A percentile compares a stretch with the other conserved stretches of the same genome.
phyloP scores from a whole-genome alignment of 2,113 vertebrate genomes.

The Dolichotis patagonum region DNA sequence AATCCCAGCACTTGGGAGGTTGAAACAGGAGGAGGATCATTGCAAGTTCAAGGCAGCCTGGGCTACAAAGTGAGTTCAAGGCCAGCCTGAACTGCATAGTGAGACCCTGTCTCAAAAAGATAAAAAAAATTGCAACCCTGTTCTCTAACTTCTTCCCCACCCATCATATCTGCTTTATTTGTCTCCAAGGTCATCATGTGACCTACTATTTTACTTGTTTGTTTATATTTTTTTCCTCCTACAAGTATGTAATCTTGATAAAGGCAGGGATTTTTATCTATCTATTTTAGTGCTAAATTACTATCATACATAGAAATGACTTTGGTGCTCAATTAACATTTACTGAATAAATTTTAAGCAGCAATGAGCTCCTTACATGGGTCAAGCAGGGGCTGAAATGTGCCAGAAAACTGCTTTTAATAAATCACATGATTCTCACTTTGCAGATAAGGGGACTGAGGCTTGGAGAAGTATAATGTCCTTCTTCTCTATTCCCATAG shows the following conservation, averaged over 20 bases:
- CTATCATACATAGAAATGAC: neutral
- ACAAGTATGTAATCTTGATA: neutral
- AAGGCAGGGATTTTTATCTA: neutral
- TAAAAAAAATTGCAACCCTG: neutral
- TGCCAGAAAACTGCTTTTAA: neutral
- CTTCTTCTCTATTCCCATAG: slow-evolving; percentile 26
- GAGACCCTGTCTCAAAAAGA: neutral
- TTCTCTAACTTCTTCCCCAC: neutral
- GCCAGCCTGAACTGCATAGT: neutral
- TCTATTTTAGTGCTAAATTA: neutral
- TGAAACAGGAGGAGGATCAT: neutral
- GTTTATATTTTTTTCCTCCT: neutral
- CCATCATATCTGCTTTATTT: neutral
- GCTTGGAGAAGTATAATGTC: neutral
- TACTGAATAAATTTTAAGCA: neutral
- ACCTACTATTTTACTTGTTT: neutral
- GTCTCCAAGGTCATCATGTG: neutral
- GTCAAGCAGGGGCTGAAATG: neutral
- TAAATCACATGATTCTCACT: slow-evolving; percentile 12
- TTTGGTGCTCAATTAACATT: slow-evolving; percentile 4
- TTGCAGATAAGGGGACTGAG: slow-evolving; percentile 37
- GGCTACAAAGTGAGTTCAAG: neutral
- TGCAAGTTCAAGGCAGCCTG: neutral
- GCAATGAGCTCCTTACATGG: neutral
- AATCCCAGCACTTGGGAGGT: neutral